These are phyloP conservation scores for Antennarius striatus DNA, from an alignment of 2,113 vertebrate species.

Conservation along the genomic window DNA sequence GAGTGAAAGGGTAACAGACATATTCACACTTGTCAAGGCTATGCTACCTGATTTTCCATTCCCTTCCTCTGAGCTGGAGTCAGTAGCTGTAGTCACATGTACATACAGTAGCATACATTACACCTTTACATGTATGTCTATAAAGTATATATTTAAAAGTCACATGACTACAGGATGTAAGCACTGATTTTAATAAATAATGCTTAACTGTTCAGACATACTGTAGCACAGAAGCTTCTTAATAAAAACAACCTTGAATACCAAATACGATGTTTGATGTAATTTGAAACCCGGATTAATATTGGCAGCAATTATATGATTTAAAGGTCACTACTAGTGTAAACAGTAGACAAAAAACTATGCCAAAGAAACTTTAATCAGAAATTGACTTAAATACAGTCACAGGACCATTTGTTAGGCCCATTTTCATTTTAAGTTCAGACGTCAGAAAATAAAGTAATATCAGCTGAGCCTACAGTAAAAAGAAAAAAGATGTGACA, in stretches of 20 bases:
- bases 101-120: slow-evolving; percentile 5
- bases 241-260: too few species aligned
- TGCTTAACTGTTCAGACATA: too few species aligned
- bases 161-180: too few species aligned
- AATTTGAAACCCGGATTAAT: too few species aligned
- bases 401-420: slow-evolving; percentile 37
- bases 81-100: slow-evolving; percentile 38
- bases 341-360: not conserved
- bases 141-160: too few species aligned
- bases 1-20: slow-evolving; percentile 75
- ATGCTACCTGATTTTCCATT: slow-evolving; percentile 62
- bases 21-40: slow-evolving; percentile 75
- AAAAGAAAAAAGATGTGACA: slow-evolving; percentile 34
- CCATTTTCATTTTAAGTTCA: slow-evolving; percentile 32
- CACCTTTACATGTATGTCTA: too few species aligned
- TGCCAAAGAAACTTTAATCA: slow-evolving; percentile 10
- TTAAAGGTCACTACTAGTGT: not conserved
- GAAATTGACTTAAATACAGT: slow-evolving; percentile 25
- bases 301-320: not conserved
- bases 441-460: slow-evolving; percentile 15
- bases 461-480: slow-evolving; percentile 32
- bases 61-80: slow-evolving; percentile 36
- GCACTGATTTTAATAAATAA: too few species aligned
- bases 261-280: too few species aligned
- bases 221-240: too few species aligned